A percentile compares a stretch with the other conserved stretches of the same genome.
These are phyloP conservation scores for Nicator chloris DNA, from an alignment of 2,113 vertebrate genomes.

Conservation along the genomic window DNA sequence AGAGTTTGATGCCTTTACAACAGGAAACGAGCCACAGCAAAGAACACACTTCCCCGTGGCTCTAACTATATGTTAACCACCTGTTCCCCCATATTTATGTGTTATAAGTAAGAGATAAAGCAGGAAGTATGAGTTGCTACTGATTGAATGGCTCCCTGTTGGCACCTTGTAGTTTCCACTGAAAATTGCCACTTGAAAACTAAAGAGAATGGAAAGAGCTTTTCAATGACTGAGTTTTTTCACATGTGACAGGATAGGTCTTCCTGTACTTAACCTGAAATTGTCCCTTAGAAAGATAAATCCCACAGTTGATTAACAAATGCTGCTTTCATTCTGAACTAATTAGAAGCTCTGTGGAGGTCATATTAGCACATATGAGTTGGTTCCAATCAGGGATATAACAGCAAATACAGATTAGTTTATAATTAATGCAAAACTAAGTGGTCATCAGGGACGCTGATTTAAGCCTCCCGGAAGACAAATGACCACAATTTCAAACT, in stretches of 20 bases:
- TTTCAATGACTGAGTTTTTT: background rate
- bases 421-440: slow-evolving; percentile 24
- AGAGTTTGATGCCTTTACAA: background rate
- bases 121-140: background rate
- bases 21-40: background rate
- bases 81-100: background rate
- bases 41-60: background rate
- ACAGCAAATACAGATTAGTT: background rate
- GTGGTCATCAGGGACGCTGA: background rate
- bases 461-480: background rate
- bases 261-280: background rate
- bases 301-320: background rate
- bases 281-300: background rate
- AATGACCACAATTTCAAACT: background rate
- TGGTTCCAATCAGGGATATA: background rate
- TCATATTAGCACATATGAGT: background rate
- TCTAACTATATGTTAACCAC: background rate
- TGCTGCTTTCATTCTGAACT: background rate
- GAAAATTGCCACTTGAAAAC: background rate
- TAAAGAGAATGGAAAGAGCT: background rate
- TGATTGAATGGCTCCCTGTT: background rate
- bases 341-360: background rate
- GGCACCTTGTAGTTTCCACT: background rate
- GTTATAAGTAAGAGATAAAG: background rate
- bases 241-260: background rate